Base-by-base conservation (phyloP, 2,113 vertebrate species). In the Diphyllodes magnificus region DNA sequence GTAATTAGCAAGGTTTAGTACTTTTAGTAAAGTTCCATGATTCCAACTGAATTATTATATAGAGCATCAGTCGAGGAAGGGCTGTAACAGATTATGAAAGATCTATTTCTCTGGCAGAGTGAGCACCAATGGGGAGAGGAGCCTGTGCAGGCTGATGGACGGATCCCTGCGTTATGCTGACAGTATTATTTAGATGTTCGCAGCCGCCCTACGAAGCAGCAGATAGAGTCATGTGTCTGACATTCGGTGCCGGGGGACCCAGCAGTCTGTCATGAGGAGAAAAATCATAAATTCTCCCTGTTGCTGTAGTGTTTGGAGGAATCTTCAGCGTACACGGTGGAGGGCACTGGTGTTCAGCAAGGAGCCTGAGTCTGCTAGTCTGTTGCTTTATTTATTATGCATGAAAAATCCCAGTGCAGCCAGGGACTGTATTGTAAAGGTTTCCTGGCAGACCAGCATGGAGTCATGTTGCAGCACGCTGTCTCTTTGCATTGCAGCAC, bases 361-460 rank as follows among this genome's bases (percentile, higher is more conserved):
- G 92, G 88, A 95, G 56, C 80, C 91, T 35, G 54, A 44, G 76
- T 39, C 64, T 94, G 90, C 56, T 50, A 12, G 63, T 77, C 81
- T 86, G 22, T 84, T 63, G 63, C 92, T 96, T 97, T 95, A 96
- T 97, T 87, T 92, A 95, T 97, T 95, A 97, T 97, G 95, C 94
- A 97, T 96, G 96, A 97, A 89, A 96, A 94, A 79, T 88, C 88
- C 95, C 90, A 63, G 90, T 61, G 90, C 42, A 83, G 81, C 77
- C 81, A 51, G 72, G 59, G 82, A 79, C 88, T 90, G 79, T 85
- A 35, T 94, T 95, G 94, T 96, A 69, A 76, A 95, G 90, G 75
- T 72, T 96, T 97, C 89, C 96, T 96, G 95, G 95, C 95, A 97
- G 79, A 72, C 23, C 97, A 95, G 93, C 94, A 47, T 73, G 96